phyloP scores from a whole-genome alignment of 1,140 invertebrate genomes.

The Paracyclopina nana region DNA sequence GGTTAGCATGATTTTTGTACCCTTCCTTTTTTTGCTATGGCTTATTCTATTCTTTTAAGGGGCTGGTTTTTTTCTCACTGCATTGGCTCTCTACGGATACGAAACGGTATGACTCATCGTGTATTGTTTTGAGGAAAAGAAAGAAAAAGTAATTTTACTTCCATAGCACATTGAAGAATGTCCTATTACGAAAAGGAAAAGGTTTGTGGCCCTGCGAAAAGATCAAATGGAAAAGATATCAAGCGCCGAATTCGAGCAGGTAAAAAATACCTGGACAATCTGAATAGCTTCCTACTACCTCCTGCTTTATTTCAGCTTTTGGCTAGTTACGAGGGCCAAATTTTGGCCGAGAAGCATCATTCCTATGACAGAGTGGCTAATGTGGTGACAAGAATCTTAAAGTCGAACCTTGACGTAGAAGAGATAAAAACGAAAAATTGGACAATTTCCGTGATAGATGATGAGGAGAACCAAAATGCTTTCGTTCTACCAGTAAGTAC shows the following conservation, averaged over 20 bases:
- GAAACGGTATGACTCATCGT: too few relatives aligned
- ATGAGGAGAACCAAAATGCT: constrained; percentile 4
- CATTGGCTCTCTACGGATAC: constrained; percentile 26
- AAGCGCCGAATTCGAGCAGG: constrained; percentile 22
- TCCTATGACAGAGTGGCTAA: neutral
- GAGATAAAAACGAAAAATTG: neutral
- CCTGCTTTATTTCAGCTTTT: neutral
- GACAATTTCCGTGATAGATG: neutral
- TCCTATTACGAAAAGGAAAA: constrained; percentile 31
- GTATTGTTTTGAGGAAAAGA: too few relatives aligned
- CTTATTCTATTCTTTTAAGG: constrained; percentile 16
- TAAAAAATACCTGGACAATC: too few relatives aligned
- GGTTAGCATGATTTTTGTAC: constrained; percentile 14
- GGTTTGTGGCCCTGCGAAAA: constrained; percentile 33
- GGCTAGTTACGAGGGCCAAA: neutral
- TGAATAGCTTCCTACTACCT: too few relatives aligned
- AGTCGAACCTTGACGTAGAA: neutral
- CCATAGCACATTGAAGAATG: constrained; percentile 32
- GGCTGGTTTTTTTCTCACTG: constrained; percentile 15
- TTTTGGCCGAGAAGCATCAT: neutral
- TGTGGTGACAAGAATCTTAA: neutral
- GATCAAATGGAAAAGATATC: constrained; percentile 30
- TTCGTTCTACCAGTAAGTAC: constrained; percentile 2
- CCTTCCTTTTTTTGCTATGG: constrained; percentile 12
- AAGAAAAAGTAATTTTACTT: too few relatives aligned